A percentile compares a stretch with the other conserved stretches of the same genome.
Evolutionary conservation across 1,140 invertebrate species (phyloP).

Genomic region (Drosophila pandora): DNA sequence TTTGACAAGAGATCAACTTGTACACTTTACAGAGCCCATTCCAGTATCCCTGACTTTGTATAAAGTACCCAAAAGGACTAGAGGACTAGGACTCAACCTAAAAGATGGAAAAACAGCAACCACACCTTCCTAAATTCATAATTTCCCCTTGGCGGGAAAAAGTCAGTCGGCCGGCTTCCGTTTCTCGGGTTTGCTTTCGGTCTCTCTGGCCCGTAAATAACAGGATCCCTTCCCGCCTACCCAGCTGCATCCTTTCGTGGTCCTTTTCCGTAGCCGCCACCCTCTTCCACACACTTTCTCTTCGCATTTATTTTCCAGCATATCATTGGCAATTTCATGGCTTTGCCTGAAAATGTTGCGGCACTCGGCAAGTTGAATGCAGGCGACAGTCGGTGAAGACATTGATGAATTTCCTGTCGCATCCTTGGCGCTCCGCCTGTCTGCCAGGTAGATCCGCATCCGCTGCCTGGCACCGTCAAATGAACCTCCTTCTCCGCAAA

Average conservation of each 20-base stretch:
- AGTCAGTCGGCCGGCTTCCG: conserved; percentile 46
- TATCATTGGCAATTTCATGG: conserved; percentile 71
- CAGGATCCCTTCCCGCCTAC: background rate
- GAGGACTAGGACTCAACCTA: background rate
- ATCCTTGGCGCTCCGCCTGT: conserved; percentile 48
- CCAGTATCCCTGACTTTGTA: conserved; percentile 47
- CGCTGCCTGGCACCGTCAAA: conserved; percentile 37
- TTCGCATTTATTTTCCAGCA: conserved; percentile 14
- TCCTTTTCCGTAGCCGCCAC: conserved; percentile 11
- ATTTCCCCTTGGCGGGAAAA: conserved; percentile 58
- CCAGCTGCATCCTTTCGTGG: conserved; percentile 13
- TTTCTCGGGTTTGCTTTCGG: conserved; percentile 48
- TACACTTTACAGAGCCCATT: conserved; percentile 51
- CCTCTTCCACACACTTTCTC: conserved; percentile 13
- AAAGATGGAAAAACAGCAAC: conserved; percentile 4
- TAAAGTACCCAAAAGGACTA: conserved; percentile 15
- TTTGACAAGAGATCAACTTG: conserved; percentile 78
- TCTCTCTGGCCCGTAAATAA: conserved; percentile 63
- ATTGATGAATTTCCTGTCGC: conserved; percentile 81
- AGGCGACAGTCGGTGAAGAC: conserved; percentile 69
- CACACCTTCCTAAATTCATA: conserved; percentile 61
- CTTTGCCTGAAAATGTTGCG: conserved; percentile 66
- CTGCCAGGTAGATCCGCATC: conserved; percentile 7
- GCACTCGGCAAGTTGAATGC: conserved; percentile 57
- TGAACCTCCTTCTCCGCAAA: conserved; percentile 60